Evolutionary conservation across 2,113 vertebrate genomes (phyloP).

Genomic region (Monarcha castaneiventris): DNA sequence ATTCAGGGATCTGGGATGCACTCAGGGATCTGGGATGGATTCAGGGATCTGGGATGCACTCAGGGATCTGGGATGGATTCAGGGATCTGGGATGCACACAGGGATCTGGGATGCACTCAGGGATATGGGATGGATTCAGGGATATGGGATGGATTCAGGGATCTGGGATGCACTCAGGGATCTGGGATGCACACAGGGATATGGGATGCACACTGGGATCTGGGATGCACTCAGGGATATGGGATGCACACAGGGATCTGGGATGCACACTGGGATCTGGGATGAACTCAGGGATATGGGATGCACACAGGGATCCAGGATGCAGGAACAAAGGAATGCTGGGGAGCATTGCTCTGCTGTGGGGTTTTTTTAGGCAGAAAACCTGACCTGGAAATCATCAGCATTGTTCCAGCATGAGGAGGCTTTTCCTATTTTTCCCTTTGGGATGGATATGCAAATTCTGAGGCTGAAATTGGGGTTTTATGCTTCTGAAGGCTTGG

Average conservation of each 20-base stretch:
- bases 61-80: background rate
- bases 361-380: background rate
- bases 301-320: background rate
- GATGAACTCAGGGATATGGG: no score
- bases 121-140: background rate
- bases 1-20: background rate
- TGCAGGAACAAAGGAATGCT: background rate
- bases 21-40: fast-evolving
- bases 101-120: fast-evolving
- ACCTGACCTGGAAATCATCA: conserved; percentile 4
- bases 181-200: background rate
- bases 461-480: conserved; percentile 58
- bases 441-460: background rate
- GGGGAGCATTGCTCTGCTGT: background rate
- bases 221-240: fast-evolving
- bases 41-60: no score
- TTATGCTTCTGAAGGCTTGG: background rate
- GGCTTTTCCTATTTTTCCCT: background rate
- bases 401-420: background rate
- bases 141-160: background rate
- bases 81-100: no score
- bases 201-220: background rate
- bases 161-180: fast-evolving
- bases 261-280: background rate
- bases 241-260: background rate